These are phyloP conservation scores for Glyptemys insculpta DNA, from an alignment of 2,797 vertebrate genomes.

Conservation along the genomic window DNA sequence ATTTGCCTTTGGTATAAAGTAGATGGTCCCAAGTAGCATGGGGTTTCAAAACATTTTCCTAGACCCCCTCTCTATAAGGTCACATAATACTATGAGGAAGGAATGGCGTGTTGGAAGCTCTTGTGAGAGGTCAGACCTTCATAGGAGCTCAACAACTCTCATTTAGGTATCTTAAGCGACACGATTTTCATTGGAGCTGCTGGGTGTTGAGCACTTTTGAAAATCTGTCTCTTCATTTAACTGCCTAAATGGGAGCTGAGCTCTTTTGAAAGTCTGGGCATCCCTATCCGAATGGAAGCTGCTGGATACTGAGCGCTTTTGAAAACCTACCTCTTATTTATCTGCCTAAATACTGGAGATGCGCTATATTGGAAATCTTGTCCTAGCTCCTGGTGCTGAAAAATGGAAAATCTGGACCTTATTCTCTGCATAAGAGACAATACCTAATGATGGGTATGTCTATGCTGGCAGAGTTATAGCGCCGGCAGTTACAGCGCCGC, in stretches of 20 bases:
- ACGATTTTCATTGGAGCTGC: background rate
- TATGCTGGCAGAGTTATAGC: too few relatives aligned
- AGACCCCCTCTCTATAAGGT: background rate
- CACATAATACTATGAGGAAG: background rate
- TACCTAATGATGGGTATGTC: background rate
- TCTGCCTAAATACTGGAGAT: slow-evolving; percentile 56
- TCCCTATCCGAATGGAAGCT: background rate
- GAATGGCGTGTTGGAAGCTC: background rate
- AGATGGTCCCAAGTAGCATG: background rate
- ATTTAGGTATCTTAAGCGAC: background rate
- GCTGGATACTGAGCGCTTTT: slow-evolving; percentile 37
- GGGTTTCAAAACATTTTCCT: background rate
- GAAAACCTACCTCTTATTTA: slow-evolving; percentile 63
- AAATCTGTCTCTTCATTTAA: slow-evolving; percentile 64
- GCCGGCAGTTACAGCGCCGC: too few relatives aligned
- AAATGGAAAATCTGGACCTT: slow-evolving; percentile 51
- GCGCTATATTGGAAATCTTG: slow-evolving; percentile 63
- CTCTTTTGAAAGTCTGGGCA: background rate
- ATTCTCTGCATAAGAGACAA: slow-evolving; percentile 19
- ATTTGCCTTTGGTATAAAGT: background rate
- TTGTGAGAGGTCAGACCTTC: slow-evolving; percentile 28
- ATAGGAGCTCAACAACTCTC: background rate
- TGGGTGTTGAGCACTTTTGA: slow-evolving; percentile 42
- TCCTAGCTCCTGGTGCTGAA: slow-evolving; percentile 43
- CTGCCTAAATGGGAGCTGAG: slow-evolving; percentile 61